Conservation (phyloP, 2,797 vertebrate species). For the Adelosebastes latens region DNA sequence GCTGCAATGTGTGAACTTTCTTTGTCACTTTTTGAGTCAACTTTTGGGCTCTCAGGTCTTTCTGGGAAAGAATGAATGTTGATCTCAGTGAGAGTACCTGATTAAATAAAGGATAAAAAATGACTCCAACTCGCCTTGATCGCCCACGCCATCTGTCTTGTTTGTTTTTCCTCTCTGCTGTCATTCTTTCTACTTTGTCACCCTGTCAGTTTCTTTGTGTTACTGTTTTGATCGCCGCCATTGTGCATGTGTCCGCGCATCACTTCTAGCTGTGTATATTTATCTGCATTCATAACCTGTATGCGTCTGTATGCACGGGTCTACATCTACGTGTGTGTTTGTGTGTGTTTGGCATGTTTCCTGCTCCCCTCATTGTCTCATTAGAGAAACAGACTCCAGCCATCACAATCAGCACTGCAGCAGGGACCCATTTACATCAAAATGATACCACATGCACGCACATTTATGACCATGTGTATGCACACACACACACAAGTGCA, state of each 20-base stretch:
- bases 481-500: background rate
- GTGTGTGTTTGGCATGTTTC: constrained; percentile 35
- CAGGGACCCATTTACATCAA: constrained; percentile 40
- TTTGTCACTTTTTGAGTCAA: constrained; percentile 18
- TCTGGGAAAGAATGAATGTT: constrained; percentile 29
- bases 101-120: constrained; percentile 64
- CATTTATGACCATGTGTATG: background rate
- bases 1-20: background rate
- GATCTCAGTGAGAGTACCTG: constrained; percentile 42
- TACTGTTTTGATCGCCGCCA: constrained; percentile 27
- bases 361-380: constrained; percentile 41
- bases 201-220: constrained; percentile 54
- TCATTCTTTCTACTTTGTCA: constrained; percentile 61
- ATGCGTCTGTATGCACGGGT: background rate
- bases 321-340: constrained; percentile 13
- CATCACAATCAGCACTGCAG: constrained; percentile 45
- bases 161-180: constrained; percentile 52
- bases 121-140: constrained; percentile 51
- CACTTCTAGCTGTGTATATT: constrained; percentile 5
- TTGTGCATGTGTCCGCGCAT: constrained; percentile 35
- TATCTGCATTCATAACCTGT: constrained; percentile 5
- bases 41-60: constrained; percentile 12
- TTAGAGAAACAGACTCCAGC: constrained; percentile 46
- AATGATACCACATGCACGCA: constrained; percentile 23
- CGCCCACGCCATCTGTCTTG: constrained; percentile 46